Evolutionary conservation across 2,113 vertebrate species (phyloP).

Genomic region (Brienomyrus brachyistius): DNA sequence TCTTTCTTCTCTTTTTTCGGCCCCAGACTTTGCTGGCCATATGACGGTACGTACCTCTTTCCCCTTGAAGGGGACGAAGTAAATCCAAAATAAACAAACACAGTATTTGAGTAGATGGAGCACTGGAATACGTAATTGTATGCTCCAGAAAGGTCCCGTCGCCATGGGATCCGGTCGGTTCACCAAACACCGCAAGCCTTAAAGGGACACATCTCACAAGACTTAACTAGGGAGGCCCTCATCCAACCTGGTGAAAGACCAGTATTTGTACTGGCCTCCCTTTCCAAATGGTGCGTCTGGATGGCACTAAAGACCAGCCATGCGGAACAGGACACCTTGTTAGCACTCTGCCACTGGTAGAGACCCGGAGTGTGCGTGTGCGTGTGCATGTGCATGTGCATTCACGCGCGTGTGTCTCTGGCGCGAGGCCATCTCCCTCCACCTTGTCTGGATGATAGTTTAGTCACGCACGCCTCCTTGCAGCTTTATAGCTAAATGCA

Average conservation of each 20-base stretch:
- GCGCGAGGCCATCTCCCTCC: neutral
- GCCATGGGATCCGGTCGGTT: neutral
- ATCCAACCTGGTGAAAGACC: neutral
- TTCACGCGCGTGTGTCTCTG: neutral
- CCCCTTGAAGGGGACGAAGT: neutral
- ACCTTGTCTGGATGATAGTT: neutral
- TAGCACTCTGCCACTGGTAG: neutral
- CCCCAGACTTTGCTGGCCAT: neutral
- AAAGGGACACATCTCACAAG: neutral
- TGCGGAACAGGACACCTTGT: neutral
- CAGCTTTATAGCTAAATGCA: neutral
- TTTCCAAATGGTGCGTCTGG: neutral
- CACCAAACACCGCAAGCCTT: neutral
- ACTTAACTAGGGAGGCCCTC: neutral
- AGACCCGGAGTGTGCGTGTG: slow-evolving; percentile 4
- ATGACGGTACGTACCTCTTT: neutral
- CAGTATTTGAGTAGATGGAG: neutral
- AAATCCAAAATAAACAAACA: slow-evolving; percentile 2
- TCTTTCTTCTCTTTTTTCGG: neutral
- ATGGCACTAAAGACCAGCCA: neutral
- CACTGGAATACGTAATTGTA: neutral
- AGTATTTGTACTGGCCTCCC: neutral
- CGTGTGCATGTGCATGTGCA: neutral
- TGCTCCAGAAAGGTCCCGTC: neutral
- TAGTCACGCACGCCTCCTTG: neutral